Evolutionary conservation across 2,113 vertebrate species (phyloP), one percentile per base, ranked within the genome.

Genomic region (Ptilonorhynchus violaceus): DNA sequence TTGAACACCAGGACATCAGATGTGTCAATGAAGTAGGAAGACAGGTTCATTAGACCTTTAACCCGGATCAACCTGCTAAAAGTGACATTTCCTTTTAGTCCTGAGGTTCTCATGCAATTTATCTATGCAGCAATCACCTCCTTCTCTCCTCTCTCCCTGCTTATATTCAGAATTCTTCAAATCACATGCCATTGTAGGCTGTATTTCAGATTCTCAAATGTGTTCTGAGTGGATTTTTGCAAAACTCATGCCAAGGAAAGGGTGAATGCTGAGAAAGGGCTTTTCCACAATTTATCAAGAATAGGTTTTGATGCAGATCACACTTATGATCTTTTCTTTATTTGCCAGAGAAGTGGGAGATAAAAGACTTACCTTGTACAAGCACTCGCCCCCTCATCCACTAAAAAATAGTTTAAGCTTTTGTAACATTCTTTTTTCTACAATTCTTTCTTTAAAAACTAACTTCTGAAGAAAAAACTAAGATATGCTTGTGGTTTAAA

Each of bases 61-160:
- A 46, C 68, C 56, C 72, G 86, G 88, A 72, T 5, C 42, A 69
- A 19, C 17, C 67, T 64, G 67, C 82, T 73, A 50, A 55, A 44
- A 35, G 31, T 78, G 88, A 28, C 50, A 39, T 63, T 80, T 86
- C 47, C 41, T 76, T 90, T 56, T 5, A 60, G 41, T 23, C 70
- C 31, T 46, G 31, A 53, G 49, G 27, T 80, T 39, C 64, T 64
- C 15, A 10, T 13, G 27, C 30, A 21, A 80, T 20, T 20, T 23
- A 17, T 37, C 78, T 24, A 6, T n/a, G 63, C 85, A 75, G 80
- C 35, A 64, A 27, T 44, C 53, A 7, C 25, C 33, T 37, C 27
- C 25, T 33, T 5, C 6, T 30, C 3, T 21, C 33, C 17, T 13
- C 13, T 33, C 16, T 12, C 59, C 25, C 22, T 1, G 2, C 16